Conservation (phyloP, 2,888 invertebrate genomes). For the Neoscelio sp. region DNA sequence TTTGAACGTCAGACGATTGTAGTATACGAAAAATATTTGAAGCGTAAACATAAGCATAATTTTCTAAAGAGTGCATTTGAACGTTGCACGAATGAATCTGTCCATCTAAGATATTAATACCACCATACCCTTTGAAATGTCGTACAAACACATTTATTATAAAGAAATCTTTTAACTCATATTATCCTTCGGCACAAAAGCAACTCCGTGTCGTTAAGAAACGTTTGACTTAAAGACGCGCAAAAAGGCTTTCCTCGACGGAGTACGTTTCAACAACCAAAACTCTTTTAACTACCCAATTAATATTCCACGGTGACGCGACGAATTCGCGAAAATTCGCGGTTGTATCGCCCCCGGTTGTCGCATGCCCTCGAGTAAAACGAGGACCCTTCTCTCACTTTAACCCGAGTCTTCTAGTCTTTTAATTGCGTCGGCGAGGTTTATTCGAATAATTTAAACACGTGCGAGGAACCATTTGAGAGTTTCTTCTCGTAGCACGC, state of each 20-base stretch:
- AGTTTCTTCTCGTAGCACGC: conserved; percentile 19
- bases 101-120: too few species aligned
- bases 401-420: conserved; percentile 68
- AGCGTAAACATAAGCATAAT: too few species aligned
- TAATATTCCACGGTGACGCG: conserved; percentile 73
- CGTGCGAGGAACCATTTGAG: conserved; percentile 44
- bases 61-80: too few species aligned
- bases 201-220: conserved; percentile 36
- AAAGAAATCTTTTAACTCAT: not conserved
- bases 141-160: not conserved
- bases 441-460: conserved; percentile 79
- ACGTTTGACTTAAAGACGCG: conserved; percentile 51
- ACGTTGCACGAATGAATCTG: too few species aligned
- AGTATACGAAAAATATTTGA: too few species aligned
- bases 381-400: conserved; percentile 32
- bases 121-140: too few species aligned
- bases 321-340: conserved; percentile 50
- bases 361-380: too few species aligned
- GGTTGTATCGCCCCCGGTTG: conserved; percentile 1
- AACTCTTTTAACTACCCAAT: conserved; percentile 77
- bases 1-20: too few species aligned
- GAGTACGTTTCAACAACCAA: conserved; percentile 53
- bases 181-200: conserved; percentile 14
- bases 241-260: conserved; percentile 18
- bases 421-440: conserved; percentile 78